A percentile compares a stretch with the other conserved stretches of the same genome.
Evolutionary conservation across 2,888 invertebrate species (phyloP).

Genomic region (Epistrophella euchroma): DNA sequence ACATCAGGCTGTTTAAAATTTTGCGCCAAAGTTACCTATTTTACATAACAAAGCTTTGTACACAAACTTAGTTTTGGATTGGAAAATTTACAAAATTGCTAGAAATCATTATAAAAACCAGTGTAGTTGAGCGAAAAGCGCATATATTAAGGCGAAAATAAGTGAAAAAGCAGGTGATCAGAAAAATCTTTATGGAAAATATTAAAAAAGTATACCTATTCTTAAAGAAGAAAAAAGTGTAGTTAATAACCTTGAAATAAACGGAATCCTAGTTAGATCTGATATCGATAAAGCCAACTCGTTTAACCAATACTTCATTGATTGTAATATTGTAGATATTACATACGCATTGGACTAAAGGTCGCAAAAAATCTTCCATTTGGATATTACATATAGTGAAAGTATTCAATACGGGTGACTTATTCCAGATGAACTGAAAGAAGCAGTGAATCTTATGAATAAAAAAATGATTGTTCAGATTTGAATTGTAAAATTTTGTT

Average conservation of each 20-base stretch:
- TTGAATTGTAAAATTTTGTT: too few species aligned
- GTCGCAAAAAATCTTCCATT: too few species aligned
- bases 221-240: slow-evolving; percentile 15
- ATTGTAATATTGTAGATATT: background rate
- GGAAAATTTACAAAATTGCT: background rate
- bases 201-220: background rate
- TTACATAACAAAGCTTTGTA: background rate
- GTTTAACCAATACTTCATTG: background rate
- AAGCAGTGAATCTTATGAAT: too few species aligned
- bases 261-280: background rate
- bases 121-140: background rate
- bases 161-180: slow-evolving; percentile 3
- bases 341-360: too few species aligned
- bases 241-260: background rate
- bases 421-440: too few species aligned
- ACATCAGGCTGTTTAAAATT: too few species aligned
- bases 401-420: too few species aligned
- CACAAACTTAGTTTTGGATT: background rate
- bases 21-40: too few species aligned
- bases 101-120: background rate
- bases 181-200: background rate
- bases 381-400: too few species aligned
- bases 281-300: background rate
- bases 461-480: too few species aligned
- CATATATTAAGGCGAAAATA: background rate